Base-by-base conservation (phyloP, 2,888 invertebrate species). In the Scelioninae gen. 1 region DNA sequence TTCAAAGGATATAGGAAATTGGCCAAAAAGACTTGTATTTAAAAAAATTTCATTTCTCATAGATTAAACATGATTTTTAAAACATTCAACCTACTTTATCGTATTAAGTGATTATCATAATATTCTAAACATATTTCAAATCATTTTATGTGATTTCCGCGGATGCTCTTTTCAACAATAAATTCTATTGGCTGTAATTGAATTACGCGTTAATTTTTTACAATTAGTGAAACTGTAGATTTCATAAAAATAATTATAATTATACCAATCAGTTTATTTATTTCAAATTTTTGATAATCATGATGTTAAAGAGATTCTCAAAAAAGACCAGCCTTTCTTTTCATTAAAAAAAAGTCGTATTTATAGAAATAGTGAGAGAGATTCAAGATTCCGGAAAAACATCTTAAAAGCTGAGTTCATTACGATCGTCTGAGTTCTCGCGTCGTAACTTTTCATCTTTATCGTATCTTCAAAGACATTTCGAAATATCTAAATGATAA, bases 371-470 rank as follows among this genome's bases (percentile, higher is more conserved):
- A 23, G 23, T 2, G 23, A 23, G 23, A 23, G 23, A 23, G 23
- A 23, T 66, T 62, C 40, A 58, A 58, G 45, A 62, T 63, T 69
- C 45, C 31, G 15, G 55, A 66, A 76, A 66, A 76, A 68, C 76
- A 68, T 77, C 45, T 60, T 51, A 32, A 53, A 60, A 51, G 23
- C 31, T 47, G n/a, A 65, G 29, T 65, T 75, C 65, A 49, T 75
- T 75, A 75, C 65, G 63, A 56, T 62, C 23, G 60, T 43, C 49
- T 62, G 49, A 63, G 49, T 68, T 78, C 38, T 58, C 65, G 65
- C 51, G 47, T 74, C 74, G 62, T 68, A 80, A 74, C 68, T 45
- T 74, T 74, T 74, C 74, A 68, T 60, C 55, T 68, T 62, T 62
- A 62, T 71, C 78, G 78, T 63, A 63, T 53, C 62, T 58, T 63